phyloP scores from a whole-genome alignment of 2,113 vertebrate species.

The Piaya cayana region DNA sequence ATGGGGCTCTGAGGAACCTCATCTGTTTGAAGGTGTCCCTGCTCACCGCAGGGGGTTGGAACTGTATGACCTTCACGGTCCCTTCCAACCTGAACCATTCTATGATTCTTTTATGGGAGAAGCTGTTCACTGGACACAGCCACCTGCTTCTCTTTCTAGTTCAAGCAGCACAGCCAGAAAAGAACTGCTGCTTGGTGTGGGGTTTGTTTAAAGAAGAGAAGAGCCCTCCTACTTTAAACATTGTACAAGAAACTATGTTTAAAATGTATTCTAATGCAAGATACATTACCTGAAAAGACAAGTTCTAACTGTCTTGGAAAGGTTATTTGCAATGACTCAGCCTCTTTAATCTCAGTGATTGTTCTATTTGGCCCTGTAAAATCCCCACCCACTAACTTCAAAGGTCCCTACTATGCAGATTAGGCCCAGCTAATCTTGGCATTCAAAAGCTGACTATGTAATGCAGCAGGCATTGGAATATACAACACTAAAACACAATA shows the following conservation, averaged over 20 bases:
- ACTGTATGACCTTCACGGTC: no score
- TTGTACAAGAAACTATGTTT: neutral
- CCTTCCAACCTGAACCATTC: no score
- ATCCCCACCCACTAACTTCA: neutral
- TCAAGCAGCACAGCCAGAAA: neutral
- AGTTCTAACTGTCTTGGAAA: neutral
- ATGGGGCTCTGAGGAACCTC: no score
- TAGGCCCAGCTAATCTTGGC: neutral
- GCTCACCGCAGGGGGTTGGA: no score
- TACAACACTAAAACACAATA: neutral
- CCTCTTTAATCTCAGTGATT: neutral
- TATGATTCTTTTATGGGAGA: fast-evolving
- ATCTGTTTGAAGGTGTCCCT: no score
- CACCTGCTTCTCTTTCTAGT: fast-evolving
- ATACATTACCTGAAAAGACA: neutral
- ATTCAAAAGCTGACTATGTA: neutral
- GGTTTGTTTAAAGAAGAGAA: neutral
- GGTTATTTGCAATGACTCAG: neutral
- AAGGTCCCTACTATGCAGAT: neutral
- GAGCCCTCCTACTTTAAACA: neutral
- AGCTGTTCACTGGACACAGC: fast-evolving
- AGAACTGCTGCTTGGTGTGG: fast-evolving
- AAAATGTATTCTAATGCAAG: neutral
- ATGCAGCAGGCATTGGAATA: neutral
- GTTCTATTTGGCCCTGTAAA: neutral